Conservation (phyloP, 2,888 invertebrate species). For the Parnassius glacialis region DNA sequence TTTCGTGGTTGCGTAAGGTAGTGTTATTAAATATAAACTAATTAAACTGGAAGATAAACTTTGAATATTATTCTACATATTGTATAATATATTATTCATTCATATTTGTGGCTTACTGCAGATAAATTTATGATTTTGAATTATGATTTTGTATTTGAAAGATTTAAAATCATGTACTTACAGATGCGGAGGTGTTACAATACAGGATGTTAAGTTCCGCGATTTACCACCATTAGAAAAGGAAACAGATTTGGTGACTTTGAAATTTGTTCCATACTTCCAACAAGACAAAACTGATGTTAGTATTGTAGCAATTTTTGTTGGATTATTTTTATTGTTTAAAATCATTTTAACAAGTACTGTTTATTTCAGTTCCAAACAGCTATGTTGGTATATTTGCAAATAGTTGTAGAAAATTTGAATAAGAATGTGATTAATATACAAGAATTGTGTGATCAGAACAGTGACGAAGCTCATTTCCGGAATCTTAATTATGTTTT, state of each 20-base stretch:
- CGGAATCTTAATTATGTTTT: constrained; percentile 29
- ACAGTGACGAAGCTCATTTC: constrained; percentile 26
- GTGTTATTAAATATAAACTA: no score
- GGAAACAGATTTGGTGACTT: constrained; percentile 32
- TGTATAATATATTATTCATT: no score
- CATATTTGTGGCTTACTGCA: no score
- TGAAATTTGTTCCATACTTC: constrained; percentile 44
- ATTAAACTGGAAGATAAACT: no score
- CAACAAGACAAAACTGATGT: constrained; percentile 36
- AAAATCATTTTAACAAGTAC: no score
- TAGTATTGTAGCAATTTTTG: constrained; percentile 27
- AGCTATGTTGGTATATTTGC: constrained; percentile 36
- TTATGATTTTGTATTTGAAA: no score
- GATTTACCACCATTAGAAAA: constrained; percentile 33
- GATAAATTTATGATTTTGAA: no score
- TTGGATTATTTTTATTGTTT: no score
- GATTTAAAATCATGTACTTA: background rate
- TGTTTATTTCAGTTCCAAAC: constrained; percentile 35
- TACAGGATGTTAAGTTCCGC: constrained; percentile 43
- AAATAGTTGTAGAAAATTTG: constrained; percentile 45
- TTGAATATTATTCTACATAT: no score
- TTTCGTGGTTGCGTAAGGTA: no score
- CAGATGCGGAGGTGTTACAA: constrained; percentile 53
- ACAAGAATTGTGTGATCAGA: constrained; percentile 33
- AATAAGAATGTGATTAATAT: constrained; percentile 37